Evolutionary conservation across 2,113 vertebrate species (phyloP), one percentile per base, ranked within the genome.

Genomic region (Aphyosemion australe): DNA sequence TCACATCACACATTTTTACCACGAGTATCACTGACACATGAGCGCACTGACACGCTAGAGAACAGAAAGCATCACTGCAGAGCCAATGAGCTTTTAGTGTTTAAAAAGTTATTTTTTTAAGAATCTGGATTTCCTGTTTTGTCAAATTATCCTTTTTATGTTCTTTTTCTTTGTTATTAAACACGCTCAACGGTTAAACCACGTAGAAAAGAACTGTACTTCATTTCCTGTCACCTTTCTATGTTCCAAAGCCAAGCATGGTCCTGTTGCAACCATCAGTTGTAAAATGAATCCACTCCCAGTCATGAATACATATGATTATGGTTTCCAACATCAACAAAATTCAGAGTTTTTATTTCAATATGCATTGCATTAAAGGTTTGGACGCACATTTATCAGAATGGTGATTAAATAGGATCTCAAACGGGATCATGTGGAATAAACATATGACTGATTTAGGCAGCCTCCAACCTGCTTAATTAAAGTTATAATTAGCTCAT

Each of bases 251-350:
- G 26, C 57, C 68, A 16, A n/a, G 8, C 21, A 31, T 2, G 19
- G 11, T 45, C 32, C 53, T 39, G 61, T 43, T 74, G 60, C 26
- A 26, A 26, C 5, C 3, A 26, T 5, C 26, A 26, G 26, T 26
- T 26, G n/a, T n/a, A n/a, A n/a, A n/a, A n/a, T n/a, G n/a, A n/a
- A n/a, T n/a, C n/a, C n/a, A n/a, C 32, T 32, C 32, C 32, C 32
- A 32, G 32, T 32, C 32, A 32, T 32, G 39, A 50, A 50, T 5
- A 8, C 4, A 51, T 26, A 51, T 51, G 49, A n/a, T 1, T 20
- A 4, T 19, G 14, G 48, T 53, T 74, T 70, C 39, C 31, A 69
- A 26, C 52, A 59, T 45, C 6, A 10, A 56, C 16, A 43, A 66
- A 4, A 47, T 7, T 26, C 26, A 4, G 5, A 26, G 5, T 5